Evolutionary conservation across 2,888 invertebrate species (phyloP).

Genomic region (Drosophila putrida): DNA sequence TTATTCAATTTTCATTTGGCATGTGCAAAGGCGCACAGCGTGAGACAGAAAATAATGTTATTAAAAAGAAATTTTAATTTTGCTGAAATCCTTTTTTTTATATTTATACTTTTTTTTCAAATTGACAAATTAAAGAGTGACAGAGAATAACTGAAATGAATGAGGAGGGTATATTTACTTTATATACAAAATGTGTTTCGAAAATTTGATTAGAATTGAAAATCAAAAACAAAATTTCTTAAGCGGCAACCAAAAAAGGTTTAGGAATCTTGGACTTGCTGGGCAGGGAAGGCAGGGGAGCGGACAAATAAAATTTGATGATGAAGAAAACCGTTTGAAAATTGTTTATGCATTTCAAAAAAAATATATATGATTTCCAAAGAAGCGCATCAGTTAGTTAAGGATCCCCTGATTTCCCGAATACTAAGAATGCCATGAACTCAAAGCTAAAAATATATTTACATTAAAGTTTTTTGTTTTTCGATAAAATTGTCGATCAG

Average conservation of each 20-base stretch:
- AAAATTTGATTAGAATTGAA: constrained; percentile 34
- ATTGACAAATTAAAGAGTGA: constrained; percentile 69
- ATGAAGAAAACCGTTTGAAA: constrained; percentile 31
- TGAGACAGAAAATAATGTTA: constrained; percentile 32
- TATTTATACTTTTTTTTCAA: constrained; percentile 43
- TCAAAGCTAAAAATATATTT: constrained; percentile 27
- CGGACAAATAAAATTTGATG: constrained; percentile 61
- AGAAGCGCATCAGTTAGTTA: constrained; percentile 18
- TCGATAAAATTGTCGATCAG: constrained; percentile 1
- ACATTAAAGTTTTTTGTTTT: constrained; percentile 11
- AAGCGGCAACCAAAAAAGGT: constrained; percentile 41
- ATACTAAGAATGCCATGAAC: constrained; percentile 17
- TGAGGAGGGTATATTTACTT: constrained; percentile 52
- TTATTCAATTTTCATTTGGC: constrained; percentile 34
- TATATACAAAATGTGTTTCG: constrained; percentile 63
- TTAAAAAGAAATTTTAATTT: constrained; percentile 39
- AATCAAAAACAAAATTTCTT: constrained; percentile 32
- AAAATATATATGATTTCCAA: constrained; percentile 50
- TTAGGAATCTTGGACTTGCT: constrained; percentile 39
- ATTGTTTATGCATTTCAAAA: constrained; percentile 30
- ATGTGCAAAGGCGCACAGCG: constrained; percentile 51
- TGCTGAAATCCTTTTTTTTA: constrained; percentile 60
- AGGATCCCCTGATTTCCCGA: constrained; percentile 6
- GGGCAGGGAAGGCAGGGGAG: constrained; percentile 46
- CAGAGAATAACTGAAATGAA: constrained; percentile 67